Percentiles rank a stretch among this genome's conserved stretches.
These are phyloP conservation scores for Onychomys arenicola DNA, from an alignment of 2,797 vertebrate genomes.

Conservation along the genomic window DNA sequence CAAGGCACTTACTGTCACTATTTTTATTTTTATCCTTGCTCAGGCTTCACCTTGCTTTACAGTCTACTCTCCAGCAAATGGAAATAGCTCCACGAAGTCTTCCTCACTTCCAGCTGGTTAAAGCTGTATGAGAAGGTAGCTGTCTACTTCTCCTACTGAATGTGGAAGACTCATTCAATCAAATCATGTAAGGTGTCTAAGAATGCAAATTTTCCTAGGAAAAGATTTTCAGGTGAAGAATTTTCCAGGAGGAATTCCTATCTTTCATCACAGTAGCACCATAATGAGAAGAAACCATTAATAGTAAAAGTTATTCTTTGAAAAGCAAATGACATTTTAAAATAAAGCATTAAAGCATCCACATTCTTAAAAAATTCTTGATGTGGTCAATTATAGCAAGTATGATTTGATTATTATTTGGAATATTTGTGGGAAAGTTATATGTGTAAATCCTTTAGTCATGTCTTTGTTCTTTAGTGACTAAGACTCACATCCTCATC, in stretches of 20 bases:
- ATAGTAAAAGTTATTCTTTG: not conserved
- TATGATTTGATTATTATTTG: not conserved
- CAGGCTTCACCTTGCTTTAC: not conserved
- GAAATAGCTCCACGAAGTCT: not conserved
- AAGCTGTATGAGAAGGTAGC: not conserved
- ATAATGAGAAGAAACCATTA: not conserved
- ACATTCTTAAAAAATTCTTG: not conserved
- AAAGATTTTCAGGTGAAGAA: not conserved
- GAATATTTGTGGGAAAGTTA: not conserved
- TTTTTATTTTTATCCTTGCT: not conserved
- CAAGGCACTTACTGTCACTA: not conserved
- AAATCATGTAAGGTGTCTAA: conserved; percentile 7
- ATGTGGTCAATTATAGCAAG: not conserved
- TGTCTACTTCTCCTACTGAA: not conserved
- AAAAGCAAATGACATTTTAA: conserved; percentile 10
- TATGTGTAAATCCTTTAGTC: not conserved
- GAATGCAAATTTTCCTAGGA: not conserved
- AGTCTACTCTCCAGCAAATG: not conserved
- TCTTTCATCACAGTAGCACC: not conserved
- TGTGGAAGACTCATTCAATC: not conserved
- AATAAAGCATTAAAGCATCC: not conserved
- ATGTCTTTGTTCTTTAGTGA: not conserved
- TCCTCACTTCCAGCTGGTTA: not conserved
- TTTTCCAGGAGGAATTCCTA: not conserved
- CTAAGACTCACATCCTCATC: not conserved